Base-by-base conservation (phyloP, 2,888 invertebrate species). In the Entomobrya multifasciata region DNA sequence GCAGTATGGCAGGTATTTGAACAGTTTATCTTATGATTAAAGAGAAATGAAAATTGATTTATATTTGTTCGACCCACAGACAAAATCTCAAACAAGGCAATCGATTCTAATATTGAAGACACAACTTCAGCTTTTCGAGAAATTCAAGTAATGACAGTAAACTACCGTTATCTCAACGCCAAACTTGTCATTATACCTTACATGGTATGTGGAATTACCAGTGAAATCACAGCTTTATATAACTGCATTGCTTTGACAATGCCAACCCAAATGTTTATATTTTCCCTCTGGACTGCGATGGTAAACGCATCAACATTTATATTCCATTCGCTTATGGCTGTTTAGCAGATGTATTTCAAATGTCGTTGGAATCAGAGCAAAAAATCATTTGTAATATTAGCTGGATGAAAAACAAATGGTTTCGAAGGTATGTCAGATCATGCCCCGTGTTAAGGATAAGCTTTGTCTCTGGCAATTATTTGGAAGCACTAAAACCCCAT, bases 191-290 rank as follows among this genome's bases (percentile, higher is more conserved):
- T 67, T 17, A 25, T 36, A 1, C 11, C 67, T 5, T 27, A 15
- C 30, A 36, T 67, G 67, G 20, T 15, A 10, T 30, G 5, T 41
- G 67, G 67, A 4, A 15, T 67, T 13, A 4, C 17, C 30, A 41
- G 36, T 41, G 36, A 67, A 41, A 41, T 67, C 13, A 67, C 67
- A 10, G 67, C 67, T 17, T 30, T 67, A 1, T 67, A 67, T 20
- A 67, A 67, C 17, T 36, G 41, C 67, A 67, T 67, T 0, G 67
- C 30, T 3, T 11, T 67, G 1, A 20, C 5, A 41, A n/a, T 67
- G 41, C 67, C 67, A n/a, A 20, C 41, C 1, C 67, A 67, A 67
- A 67, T 67, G 67, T 27, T 67, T 5, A 5, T 67, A 2, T 67
- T 67, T n/a, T 67, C 36, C 1, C 1, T 67, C 1, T 36, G 41